Conservation (phyloP, 2,797 vertebrate species). For the Kryptolebias ocellatus region DNA sequence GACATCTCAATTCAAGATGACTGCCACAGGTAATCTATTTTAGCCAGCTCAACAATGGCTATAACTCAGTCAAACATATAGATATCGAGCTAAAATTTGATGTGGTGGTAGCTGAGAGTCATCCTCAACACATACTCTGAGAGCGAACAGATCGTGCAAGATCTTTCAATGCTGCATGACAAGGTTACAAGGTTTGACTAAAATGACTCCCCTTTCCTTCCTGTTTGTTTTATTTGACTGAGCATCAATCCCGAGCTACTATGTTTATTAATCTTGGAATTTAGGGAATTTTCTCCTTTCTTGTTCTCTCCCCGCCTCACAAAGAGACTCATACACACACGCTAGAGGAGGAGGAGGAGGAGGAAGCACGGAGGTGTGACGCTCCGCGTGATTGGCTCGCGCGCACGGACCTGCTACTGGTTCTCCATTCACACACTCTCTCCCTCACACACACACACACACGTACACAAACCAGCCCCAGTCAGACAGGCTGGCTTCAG, state of each 20-base stretch:
- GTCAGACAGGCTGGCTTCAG: slow-evolving; percentile 35
- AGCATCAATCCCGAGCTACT: background rate
- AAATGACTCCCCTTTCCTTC: too few relatives aligned
- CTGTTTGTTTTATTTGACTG: too few relatives aligned
- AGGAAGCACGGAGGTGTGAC: slow-evolving; percentile 25
- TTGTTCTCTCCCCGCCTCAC: background rate
- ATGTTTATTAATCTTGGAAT: background rate
- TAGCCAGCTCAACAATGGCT: too few relatives aligned
- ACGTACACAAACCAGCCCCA: background rate
- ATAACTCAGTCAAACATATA: too few relatives aligned
- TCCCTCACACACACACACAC: background rate
- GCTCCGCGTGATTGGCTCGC: slow-evolving; percentile 58
- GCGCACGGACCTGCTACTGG: slow-evolving; percentile 72
- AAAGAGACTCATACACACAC: background rate
- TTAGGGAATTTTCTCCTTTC: background rate
- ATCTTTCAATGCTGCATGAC: too few relatives aligned
- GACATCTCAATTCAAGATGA: too few relatives aligned
- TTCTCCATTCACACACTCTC: slow-evolving; percentile 29
- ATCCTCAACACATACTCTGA: too few relatives aligned
- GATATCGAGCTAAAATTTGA: too few relatives aligned
- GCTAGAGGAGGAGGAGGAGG: background rate
- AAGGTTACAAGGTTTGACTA: too few relatives aligned
- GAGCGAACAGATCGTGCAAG: too few relatives aligned
- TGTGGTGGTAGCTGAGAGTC: too few relatives aligned
- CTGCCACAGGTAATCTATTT: too few relatives aligned